Evolutionary conservation across 1,140 invertebrate genomes (phyloP).

Genomic region (Brachionus paranguensis): DNA sequence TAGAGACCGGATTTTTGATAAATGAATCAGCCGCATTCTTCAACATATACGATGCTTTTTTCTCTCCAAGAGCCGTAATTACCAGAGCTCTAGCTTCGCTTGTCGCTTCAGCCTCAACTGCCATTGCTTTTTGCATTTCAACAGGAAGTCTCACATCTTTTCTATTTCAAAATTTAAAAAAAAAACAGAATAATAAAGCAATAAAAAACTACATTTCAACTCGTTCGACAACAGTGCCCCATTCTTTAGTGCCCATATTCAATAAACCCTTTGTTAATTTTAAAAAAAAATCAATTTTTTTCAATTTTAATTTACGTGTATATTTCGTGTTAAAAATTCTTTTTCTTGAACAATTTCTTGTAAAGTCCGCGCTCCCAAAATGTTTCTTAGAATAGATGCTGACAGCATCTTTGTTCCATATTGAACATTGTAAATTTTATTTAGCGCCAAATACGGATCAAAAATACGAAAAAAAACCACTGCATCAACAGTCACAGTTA

Average conservation of each 20-base stretch:
- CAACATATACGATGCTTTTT: conserved; percentile 25
- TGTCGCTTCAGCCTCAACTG: conserved; percentile 49
- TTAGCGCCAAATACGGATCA: conserved; percentile 38
- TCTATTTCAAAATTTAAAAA: background rate
- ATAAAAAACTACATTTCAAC: conserved; percentile 31
- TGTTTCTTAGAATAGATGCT: conserved; percentile 40
- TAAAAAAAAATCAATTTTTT: background rate
- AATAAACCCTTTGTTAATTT: background rate
- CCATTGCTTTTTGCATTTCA: conserved; percentile 49
- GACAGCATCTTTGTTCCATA: conserved; percentile 35
- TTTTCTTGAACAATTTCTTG: conserved; percentile 36
- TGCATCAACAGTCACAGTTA: conserved; percentile 42
- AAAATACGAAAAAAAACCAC: conserved; percentile 35
- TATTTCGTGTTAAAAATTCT: background rate
- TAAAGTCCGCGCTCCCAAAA: conserved; percentile 33
- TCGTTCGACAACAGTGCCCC: conserved; percentile 23
- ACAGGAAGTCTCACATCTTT: conserved; percentile 45
- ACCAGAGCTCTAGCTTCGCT: conserved; percentile 50
- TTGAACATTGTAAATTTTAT: conserved; percentile 40
- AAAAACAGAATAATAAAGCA: background rate
- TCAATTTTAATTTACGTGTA: background rate
- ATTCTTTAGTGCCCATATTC: conserved; percentile 11
- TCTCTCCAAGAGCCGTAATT: conserved; percentile 40
- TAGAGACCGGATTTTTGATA: conserved; percentile 63
- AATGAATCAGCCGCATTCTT: conserved; percentile 35